Base-by-base conservation (phyloP, 2,113 vertebrate species). In the Aix galericulata region DNA sequence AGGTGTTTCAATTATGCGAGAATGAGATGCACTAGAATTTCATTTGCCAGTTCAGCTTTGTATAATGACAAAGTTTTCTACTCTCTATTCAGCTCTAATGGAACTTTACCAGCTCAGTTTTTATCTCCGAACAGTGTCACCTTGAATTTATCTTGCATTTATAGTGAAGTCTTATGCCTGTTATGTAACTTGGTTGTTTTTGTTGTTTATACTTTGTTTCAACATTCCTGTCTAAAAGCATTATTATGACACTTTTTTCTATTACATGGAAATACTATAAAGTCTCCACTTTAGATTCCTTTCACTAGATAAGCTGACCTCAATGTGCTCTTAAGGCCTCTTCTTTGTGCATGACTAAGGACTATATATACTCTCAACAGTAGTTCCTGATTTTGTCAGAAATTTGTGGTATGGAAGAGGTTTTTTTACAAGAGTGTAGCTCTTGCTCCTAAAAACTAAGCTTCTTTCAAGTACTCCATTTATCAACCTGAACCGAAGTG, bases 161-260 rank as follows among this genome's bases (percentile, higher is more conserved):
- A 76, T 59, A 66, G 50, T 32, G 25, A 87, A 66, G 46, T 85
- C 59, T 88, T 69, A 82, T 34, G 21, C 53, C 64, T 81, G 27
- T 77, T 60, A 68, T 87, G 20, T 27, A 91, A 36, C 18, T 55
- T 71, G 27, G 17, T 73, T 89, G 34, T 74, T 91, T 87, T 67
- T 88, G 36, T 77, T 91, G 38, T 71, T 89, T 89, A 69, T 23
- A 60, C 5, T 17, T 86, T 76, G 14, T n/a, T 94, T 52, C 66
- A 76, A 44, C 26, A 62, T 58, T 55, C 48, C 31, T 82, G 66
- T 79, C 84, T 75, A 73, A 89, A 75, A 89, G 58, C 26, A 82
- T 89, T 94, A 76, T 91, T 89, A 75, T 58, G 62, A 92, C 23
- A 48, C 20, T 56, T 94, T 72, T 85, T 84, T 32, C 69, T 79